Evolutionary conservation across 2,797 vertebrate species (phyloP).

Genomic region (Sebastes matsubarae): DNA sequence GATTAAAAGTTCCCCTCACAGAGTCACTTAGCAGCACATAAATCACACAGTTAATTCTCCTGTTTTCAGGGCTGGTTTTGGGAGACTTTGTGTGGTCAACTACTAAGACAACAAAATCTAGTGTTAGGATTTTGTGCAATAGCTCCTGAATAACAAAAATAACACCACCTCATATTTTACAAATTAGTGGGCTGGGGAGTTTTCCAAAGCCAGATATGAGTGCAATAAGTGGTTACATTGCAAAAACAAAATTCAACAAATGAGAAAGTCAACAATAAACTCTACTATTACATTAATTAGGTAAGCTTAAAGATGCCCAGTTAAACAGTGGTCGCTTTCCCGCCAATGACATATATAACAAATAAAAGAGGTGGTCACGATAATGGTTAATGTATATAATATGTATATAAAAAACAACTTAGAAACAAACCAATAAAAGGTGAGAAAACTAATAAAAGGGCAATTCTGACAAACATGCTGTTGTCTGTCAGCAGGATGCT

Average conservation of each 20-base stretch:
- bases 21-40: accelerated
- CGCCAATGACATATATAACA: constrained; percentile 62
- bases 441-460: accelerated
- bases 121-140: not conserved
- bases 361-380: not conserved
- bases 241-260: not conserved
- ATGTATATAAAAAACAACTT: accelerated
- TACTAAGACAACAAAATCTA: not conserved
- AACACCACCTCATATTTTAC: not conserved
- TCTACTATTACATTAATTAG: too few species aligned
- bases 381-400: accelerated
- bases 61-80: not conserved
- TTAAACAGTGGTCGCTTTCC: constrained; percentile 49
- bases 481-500: constrained; percentile 19
- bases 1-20: not conserved
- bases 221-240: accelerated
- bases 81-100: not conserved
- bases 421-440: accelerated
- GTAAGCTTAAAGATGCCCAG: not conserved
- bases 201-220: not conserved
- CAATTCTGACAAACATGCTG: not conserved
- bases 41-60: accelerated
- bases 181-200: accelerated
- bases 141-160: not conserved
- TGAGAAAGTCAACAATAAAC: too few species aligned